Base-by-base conservation (phyloP, 1,140 invertebrate species). In the Drosophila melanica region DNA sequence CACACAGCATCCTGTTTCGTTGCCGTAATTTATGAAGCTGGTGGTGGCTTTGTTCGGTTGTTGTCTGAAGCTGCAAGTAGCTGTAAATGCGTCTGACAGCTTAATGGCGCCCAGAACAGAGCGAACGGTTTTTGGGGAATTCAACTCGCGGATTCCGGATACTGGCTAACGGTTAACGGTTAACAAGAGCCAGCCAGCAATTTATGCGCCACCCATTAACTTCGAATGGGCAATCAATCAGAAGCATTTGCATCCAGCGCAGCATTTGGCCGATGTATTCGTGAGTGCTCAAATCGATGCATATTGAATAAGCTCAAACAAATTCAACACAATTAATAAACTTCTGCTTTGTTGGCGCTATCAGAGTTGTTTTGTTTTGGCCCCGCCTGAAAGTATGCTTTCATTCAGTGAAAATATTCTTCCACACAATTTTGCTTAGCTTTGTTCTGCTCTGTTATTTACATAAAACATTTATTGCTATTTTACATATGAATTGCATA, bases 201-300 rank as follows among this genome's bases (percentile, higher is more conserved):
- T 79, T 79, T 20, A 73, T 72, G 64, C 18, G 39, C 64, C 44
- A 42, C 60, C 67, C 73, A 85, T 85, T 75, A 77, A 68, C 63
- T 57, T 59, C 9, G 60, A 74, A 53, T 66, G 81, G 73, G n/a
- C 42, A 44, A 44, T 59, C 63, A 60, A 55, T 50, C 30, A n/a
- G n/a, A 10, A 23, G 35, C 54, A 58, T 60, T 60, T 62, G 60
- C 50, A 60, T 62, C n/a, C 37, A 30, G n/a, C 9, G 23, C 37
- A 30, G n/a, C 9, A 51, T 7, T n/a, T n/a, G 6, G 1, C 14
- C 16, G 6, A 11, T 10, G 10, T 20, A 12, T 18, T 39, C 33
- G 51, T 42, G 39, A 42, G 37, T 58, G 10, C 18, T 20, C 30
- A 1, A 14, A 69, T 35, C 35, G 23, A 35, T 51, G 16, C 12